phyloP scores from a whole-genome alignment of 2,113 vertebrate genomes.

The Addax nasomaculatus region DNA sequence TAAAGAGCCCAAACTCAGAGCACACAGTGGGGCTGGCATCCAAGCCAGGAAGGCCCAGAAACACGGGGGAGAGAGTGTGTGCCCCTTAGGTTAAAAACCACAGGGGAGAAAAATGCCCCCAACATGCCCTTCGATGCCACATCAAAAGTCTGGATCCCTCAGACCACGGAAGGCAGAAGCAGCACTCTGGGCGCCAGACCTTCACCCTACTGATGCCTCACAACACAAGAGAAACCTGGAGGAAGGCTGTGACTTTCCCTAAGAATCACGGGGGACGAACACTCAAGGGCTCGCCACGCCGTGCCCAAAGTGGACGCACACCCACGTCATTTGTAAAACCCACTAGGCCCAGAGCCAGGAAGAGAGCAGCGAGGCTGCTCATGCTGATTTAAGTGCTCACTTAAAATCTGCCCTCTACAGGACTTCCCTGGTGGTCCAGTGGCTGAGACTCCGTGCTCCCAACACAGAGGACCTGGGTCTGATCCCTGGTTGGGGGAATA shows the following conservation, averaged over 20 bases:
- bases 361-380: background rate
- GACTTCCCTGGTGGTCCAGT: background rate
- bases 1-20: accelerated
- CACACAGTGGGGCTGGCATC: background rate
- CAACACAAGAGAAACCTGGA: background rate
- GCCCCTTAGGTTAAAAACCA: background rate
- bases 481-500: background rate
- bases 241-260: background rate
- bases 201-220: background rate
- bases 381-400: accelerated
- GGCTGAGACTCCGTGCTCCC: background rate
- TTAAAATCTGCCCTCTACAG: background rate
- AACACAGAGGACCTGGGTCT: background rate
- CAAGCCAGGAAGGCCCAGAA: background rate
- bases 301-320: accelerated
- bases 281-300: accelerated
- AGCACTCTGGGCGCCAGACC: background rate
- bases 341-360: accelerated
- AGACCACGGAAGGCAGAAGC: background rate
- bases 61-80: accelerated
- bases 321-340: accelerated
- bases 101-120: background rate
- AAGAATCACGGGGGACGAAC: background rate
- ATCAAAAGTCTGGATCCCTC: background rate
- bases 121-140: background rate